Conservation (phyloP, 1,140 invertebrate genomes). For the Melitaea cinxia region DNA sequence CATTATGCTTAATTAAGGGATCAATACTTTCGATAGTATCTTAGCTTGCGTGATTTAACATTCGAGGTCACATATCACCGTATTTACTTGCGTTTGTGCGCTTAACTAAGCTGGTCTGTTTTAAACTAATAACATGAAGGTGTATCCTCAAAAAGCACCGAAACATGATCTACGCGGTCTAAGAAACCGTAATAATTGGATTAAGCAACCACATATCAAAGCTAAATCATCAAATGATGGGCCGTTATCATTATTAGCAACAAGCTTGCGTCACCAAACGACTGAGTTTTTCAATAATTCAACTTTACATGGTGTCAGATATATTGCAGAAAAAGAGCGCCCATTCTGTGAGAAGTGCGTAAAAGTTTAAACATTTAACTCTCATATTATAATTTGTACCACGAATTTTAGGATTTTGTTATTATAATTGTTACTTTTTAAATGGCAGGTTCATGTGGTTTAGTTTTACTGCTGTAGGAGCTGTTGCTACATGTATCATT, state of each 20-base stretch:
- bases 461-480: constrained; percentile 84
- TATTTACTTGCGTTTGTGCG: constrained; percentile 13
- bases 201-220: constrained; percentile 20
- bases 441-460: constrained; percentile 88
- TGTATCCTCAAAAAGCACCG: constrained; percentile 50
- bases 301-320: constrained; percentile 87
- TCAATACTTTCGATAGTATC: constrained; percentile 61
- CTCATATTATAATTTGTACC: neutral
- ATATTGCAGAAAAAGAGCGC: constrained; percentile 86
- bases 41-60: constrained; percentile 33
- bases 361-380: neutral
- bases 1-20: constrained; percentile 14
- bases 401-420: neutral
- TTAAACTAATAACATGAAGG: constrained; percentile 45
- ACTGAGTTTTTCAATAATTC: constrained; percentile 87
- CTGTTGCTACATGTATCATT: constrained; percentile 85
- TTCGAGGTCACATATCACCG: constrained; percentile 17
- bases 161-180: constrained; percentile 18
- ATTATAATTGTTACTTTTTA: neutral
- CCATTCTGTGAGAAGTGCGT: constrained; percentile 86
- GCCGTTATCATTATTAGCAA: constrained; percentile 73
- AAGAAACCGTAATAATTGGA: constrained; percentile 36
- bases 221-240: constrained; percentile 43
- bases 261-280: constrained; percentile 85
- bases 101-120: neutral